These are phyloP conservation scores for Typhlichthys subterraneus DNA, from an alignment of 2,797 vertebrate species.

Conservation along the genomic window DNA sequence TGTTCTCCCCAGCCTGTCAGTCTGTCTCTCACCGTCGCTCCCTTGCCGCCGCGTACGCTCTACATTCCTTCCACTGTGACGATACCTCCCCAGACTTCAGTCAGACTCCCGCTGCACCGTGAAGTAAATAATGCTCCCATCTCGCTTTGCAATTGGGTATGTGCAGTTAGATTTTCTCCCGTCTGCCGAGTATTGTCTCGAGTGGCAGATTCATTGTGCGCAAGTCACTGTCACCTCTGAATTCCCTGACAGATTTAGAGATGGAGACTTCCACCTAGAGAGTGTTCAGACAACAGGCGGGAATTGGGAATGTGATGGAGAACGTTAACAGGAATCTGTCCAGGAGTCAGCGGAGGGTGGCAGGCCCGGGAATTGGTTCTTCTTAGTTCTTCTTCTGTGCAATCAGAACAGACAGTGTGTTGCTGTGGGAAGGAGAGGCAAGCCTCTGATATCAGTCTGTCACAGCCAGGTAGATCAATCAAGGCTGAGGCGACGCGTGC, in stretches of 20 bases:
- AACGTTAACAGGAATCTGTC: conserved; percentile 7
- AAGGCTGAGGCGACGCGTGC: conserved; percentile 30
- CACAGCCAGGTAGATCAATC: conserved; percentile 67
- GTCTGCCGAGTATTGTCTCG: conserved; percentile 16
- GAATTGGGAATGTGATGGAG: conserved; percentile 1
- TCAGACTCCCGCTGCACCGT: conserved; percentile 11
- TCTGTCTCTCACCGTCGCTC: conserved; percentile 12
- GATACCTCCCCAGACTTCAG: conserved; percentile 9
- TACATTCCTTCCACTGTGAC: conserved; percentile 19
- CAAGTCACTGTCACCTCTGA: conserved; percentile 22
- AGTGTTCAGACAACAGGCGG: conserved; percentile 3
- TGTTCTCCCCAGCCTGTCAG: conserved; percentile 19
- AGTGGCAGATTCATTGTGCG: conserved; percentile 16
- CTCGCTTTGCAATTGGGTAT: conserved; percentile 25
- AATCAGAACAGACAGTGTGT: conserved; percentile 52
- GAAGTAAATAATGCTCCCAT: conserved; percentile 20
- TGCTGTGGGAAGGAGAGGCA: conserved; percentile 44
- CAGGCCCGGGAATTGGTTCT: conserved; percentile 12
- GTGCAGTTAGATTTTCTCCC: conserved; percentile 7
- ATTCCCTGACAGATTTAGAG: conserved; percentile 14
- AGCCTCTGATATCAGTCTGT: conserved; percentile 58
- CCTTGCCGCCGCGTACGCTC: neutral
- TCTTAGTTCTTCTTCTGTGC: neutral
- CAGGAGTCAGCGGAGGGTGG: neutral
- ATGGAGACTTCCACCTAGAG: neutral